Evolutionary conservation across 2,113 vertebrate species (phyloP), one percentile per base, ranked within the genome.

Genomic region (Megaptera novaeangliae): DNA sequence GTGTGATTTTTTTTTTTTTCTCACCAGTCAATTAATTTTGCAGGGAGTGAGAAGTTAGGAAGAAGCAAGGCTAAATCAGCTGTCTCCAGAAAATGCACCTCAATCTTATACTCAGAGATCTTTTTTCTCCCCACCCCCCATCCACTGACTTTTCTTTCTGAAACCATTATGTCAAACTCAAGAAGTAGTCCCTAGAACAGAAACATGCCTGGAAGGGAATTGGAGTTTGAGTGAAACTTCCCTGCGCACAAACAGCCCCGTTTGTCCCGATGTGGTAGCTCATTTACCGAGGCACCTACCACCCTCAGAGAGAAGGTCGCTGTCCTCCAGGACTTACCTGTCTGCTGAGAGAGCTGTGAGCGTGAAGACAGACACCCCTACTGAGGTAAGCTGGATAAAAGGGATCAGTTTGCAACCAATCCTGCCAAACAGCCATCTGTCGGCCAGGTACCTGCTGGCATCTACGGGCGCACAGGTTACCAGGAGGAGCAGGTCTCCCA

Each of bases 291-390:
- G 59, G 69, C 15, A 36, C 5, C 36, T 13, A 3, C 10, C 78
- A 36, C 86, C 59, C 39, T 3, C 3, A 13, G 55, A 97, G 78
- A 93, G 64, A 84, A 63, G 13, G 27, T 21, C 44, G 68, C 69
- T 96, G 71, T 55, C 8, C 93, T 55, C 68, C 90, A 46, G 92
- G 36, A 87, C 98, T 98, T 99, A 99, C 99, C 99, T 99, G 99
- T 99, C 99, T 71, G 99, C 99, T 0, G 99, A 99, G 83, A 99
- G 99, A 36, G 99, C 99, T 3, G 99, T 99, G 93, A 99, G 99
- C 1, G 99, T 99, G 97, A 99, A 99, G 96, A 99, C 99, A 34
- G 99, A 99, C 91, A 99, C 99, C 72, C 99, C 99, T 3, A 99
- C 99, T 0, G 99, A 99, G 44, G 99, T 99, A 63, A 99, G 99